These are phyloP conservation scores for Suncus etruscus DNA, from an alignment of 2,113 vertebrate species.

Conservation along the genomic window DNA sequence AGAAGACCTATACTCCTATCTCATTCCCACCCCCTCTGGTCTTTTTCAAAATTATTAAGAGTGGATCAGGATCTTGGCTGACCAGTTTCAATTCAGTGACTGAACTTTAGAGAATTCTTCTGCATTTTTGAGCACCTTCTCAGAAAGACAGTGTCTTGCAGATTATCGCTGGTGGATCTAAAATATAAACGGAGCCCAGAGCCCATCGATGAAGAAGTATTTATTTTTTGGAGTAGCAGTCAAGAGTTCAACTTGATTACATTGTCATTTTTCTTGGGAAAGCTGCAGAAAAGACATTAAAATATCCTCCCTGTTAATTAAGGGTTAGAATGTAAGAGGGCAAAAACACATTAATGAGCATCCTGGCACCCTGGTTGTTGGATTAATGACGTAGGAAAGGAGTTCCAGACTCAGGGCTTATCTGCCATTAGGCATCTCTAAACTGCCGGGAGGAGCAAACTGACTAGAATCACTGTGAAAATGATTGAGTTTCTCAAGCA, in stretches of 20 bases:
- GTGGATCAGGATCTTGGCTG: neutral
- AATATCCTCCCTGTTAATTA: slow-evolving; percentile 77
- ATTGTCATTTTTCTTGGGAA: slow-evolving; percentile 72
- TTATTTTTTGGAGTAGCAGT: neutral
- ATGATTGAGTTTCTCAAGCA: slow-evolving; percentile 74
- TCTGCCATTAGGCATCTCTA: slow-evolving; percentile 69
- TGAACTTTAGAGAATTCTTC: slow-evolving; percentile 2
- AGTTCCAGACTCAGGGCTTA: slow-evolving; percentile 39
- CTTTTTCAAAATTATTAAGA: neutral
- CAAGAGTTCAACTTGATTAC: slow-evolving; percentile 77
- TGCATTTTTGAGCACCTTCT: neutral
- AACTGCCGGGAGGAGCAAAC: slow-evolving; percentile 58
- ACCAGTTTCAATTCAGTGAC: neutral
- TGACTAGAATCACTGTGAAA: slow-evolving; percentile 68
- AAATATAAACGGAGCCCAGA: neutral
- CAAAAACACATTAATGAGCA: slow-evolving; percentile 71
- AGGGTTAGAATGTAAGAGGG: slow-evolving; percentile 60
- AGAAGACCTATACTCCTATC: neutral
- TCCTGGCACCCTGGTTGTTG: slow-evolving; percentile 50
- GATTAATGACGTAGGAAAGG: slow-evolving; percentile 69
- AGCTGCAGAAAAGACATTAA: slow-evolving; percentile 75
- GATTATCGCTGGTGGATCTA: neutral
- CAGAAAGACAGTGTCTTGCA: too few relatives aligned
- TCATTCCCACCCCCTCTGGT: neutral
- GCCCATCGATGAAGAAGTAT: neutral